phyloP scores from a whole-genome alignment of 2,113 vertebrate species.

The Apodemus sylvaticus region DNA sequence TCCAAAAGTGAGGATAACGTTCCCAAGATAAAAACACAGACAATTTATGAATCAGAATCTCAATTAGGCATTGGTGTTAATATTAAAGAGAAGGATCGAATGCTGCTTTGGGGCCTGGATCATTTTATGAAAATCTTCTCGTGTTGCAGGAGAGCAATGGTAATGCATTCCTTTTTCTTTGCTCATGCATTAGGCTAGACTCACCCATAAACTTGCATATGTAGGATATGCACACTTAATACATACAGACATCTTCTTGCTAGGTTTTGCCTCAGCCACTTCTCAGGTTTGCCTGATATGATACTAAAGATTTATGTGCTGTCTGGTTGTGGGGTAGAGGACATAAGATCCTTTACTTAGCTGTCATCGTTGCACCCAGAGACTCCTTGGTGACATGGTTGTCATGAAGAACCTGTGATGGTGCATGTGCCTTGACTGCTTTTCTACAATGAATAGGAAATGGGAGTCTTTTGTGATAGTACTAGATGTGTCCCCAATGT shows the following conservation, averaged over 20 bases:
- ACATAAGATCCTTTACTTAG: not conserved
- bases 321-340: not conserved
- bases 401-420: not conserved
- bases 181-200: not conserved
- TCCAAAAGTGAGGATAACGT: slow-evolving; percentile 67
- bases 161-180: slow-evolving; percentile 76
- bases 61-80: not conserved
- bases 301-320: not conserved
- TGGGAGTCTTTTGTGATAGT: not conserved
- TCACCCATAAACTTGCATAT: not conserved
- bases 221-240: not conserved
- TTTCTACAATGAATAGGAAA: not conserved
- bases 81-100: slow-evolving; percentile 64
- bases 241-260: not conserved
- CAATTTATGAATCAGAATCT: slow-evolving; percentile 59
- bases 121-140: slow-evolving; percentile 88
- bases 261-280: not conserved
- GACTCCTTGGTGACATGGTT: not conserved
- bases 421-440: not conserved
- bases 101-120: slow-evolving; percentile 73
- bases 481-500: not conserved
- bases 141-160: slow-evolving; percentile 92
- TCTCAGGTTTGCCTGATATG: not conserved
- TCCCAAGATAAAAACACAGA: slow-evolving; percentile 57
- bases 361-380: not conserved